phyloP scores from a whole-genome alignment of 2,888 invertebrate genomes.

The Agriopis marginaria region DNA sequence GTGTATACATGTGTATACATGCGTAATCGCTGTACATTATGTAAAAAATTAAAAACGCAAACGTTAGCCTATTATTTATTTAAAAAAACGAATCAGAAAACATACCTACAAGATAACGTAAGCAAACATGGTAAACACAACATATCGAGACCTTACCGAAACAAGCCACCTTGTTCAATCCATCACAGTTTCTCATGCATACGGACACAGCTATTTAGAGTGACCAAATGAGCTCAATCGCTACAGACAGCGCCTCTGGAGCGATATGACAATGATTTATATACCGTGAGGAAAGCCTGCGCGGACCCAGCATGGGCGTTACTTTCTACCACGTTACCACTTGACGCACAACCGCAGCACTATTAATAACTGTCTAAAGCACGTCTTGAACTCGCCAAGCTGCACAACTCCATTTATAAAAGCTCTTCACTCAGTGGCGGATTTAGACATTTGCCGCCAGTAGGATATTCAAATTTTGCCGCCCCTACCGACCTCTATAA shows the following conservation, averaged over 20 bases:
- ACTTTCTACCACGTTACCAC: slow-evolving; percentile 57
- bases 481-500: too few relatives aligned
- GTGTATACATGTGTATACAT: too few relatives aligned
- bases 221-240: slow-evolving; percentile 57
- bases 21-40: too few relatives aligned
- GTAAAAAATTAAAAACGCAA: too few relatives aligned
- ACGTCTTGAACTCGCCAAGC: slow-evolving; percentile 38
- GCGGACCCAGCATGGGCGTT: slow-evolving; percentile 49
- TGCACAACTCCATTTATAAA: slow-evolving; percentile 44
- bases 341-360: slow-evolving; percentile 53
- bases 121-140: not conserved
- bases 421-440: not conserved
- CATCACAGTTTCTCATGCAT: slow-evolving; percentile 37
- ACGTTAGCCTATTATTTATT: too few relatives aligned
- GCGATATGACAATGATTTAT: slow-evolving; percentile 71
- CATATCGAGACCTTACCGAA: not conserved
- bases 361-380: slow-evolving; percentile 59
- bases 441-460: too few relatives aligned
- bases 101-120: not conserved
- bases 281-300: slow-evolving; percentile 48
- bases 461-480: too few relatives aligned
- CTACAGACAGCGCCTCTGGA: slow-evolving; percentile 55
- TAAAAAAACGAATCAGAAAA: not conserved
- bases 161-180: slow-evolving; percentile 1
- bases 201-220: slow-evolving; percentile 48